Base-by-base conservation (phyloP, 2,113 vertebrate genomes). In the Accipiter cooperii region DNA sequence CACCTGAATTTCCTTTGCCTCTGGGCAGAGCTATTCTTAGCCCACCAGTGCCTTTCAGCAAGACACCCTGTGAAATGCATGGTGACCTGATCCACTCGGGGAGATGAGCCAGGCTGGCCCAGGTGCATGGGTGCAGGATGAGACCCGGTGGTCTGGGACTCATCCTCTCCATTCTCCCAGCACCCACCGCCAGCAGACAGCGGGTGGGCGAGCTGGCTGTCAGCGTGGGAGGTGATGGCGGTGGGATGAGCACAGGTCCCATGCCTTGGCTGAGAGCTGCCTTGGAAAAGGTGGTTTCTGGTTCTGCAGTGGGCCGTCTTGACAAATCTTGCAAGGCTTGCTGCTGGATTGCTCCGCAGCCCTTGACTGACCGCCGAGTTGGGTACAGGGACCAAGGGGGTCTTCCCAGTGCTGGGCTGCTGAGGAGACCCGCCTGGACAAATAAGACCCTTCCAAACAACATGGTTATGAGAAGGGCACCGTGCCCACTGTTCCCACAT, bases 141-240 rank as follows among this genome's bases (percentile, higher is more conserved):
- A 40, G 55, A 83, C 13, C 21, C 1, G 1, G 21, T 13, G 44
- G 29, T 33, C 54, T 83, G 54, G 44, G 29, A 69, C n/a, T 83
- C 14, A 7, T 60, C 52, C 21, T 40, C 18, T 40, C 54, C 13
- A 2, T 60, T 51, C n/a, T 12, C 17, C 66, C 54, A 61, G 36
- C 44, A 40, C n/a, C 66, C 20, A 22, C 31, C 5, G 1, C 5
- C 25, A 73, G 36, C 81, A 44, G 57, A 1, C 2, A 40, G 55
- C 7, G 29, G 26, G 75, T 38, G 47, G 65, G 49, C 4, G 2
- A 26, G n/a, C 51, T 13, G 33, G 24, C 55, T 81, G n/a, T 36
- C 51, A 58, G 51, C 1, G 1, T 13, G 8, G 19, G 42, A 31
- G 51, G 25, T 49, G 25, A 9, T 17, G 51, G 49, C 0, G 2